Evolutionary conservation across 2,113 vertebrate species (phyloP), one percentile per base, ranked within the genome.

Genomic region (Aphelocoma coerulescens): DNA sequence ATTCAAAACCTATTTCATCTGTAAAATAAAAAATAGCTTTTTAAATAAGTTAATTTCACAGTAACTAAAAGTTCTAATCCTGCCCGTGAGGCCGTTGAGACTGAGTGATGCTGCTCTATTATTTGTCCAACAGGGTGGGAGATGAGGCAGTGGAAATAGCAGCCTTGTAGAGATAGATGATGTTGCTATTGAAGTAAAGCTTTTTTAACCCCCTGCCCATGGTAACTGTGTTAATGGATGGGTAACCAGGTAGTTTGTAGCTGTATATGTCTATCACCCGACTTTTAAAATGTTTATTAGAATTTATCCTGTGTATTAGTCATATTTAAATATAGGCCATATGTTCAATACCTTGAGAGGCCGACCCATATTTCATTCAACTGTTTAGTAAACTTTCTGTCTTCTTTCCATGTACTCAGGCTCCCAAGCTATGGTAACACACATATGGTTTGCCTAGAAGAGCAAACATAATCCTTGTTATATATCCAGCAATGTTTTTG

Each of bases 321-420:
- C n/a, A 13, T 78, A 90, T 92, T 94, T 94, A 91, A 97, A 85
- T 92, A 66, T 13, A 16, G 44, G 41, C 91, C 83, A 51, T 87
- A 65, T 85, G 91, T 30, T 52, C 83, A 54, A 5, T 88, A 41
- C 49, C n/a, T 57, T 43, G 22, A 88, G 54, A 84, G 26, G 32
- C 52, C 51, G 41, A 84, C 75, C 49, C 86, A 41, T 93, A 81
- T 96, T 96, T 97, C 91, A 84, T 95, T 92, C 69, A 77, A 16
- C 58, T 87, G 83, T 93, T 94, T 68, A 72, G 52, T 86, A 93
- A 94, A 78, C 61, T 92, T 94, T 55, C 65, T 72, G 85, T 91
- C 90, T 92, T 85, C 72, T 61, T 7, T 30, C 68, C 21, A 1
- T 26, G 68, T 77, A 15, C 54, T 79, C 65, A 51, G 82, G 44